phyloP scores from a whole-genome alignment of 2,888 invertebrate genomes.

The Mantis religiosa region DNA sequence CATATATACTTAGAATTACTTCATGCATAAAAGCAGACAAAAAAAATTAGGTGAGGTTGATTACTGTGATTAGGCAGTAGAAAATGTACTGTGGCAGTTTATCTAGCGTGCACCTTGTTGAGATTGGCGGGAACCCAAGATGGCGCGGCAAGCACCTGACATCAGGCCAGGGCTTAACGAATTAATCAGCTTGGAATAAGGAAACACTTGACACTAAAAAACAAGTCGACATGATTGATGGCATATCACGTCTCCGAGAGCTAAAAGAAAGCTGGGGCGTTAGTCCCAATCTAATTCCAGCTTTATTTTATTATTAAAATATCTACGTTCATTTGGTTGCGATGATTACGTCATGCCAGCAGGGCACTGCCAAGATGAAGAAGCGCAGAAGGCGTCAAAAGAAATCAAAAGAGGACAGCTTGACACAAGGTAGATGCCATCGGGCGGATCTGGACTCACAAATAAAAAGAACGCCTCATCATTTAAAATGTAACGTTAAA shows the following conservation, averaged over 20 bases:
- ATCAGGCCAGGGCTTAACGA: constrained; percentile 8
- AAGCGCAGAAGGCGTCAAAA: neutral
- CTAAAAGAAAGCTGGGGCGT: neutral
- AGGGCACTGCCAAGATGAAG: neutral
- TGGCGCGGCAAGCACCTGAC: neutral
- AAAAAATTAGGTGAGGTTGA: too few species aligned
- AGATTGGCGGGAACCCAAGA: constrained; percentile 17
- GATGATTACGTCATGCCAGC: constrained; percentile 16
- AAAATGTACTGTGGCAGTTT: neutral
- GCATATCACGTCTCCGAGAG: constrained; percentile 12
- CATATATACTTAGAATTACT: too few species aligned
- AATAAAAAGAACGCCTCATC: constrained; percentile 7
- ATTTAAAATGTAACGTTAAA: constrained; percentile 10
- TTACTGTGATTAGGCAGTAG: neutral
- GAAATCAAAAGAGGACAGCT: constrained; percentile 4
- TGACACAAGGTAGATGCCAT: constrained; percentile 10
- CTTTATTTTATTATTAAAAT: neutral
- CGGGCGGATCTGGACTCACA: neutral
- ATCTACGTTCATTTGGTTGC: constrained; percentile 1
- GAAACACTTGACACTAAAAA: constrained; percentile 17
- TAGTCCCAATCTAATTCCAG: neutral
- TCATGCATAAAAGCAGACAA: too few species aligned
- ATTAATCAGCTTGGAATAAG: constrained; percentile 26
- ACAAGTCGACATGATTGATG: constrained; percentile 24
- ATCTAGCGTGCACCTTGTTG: constrained; percentile 20